Evolutionary conservation across 2,797 vertebrate species (phyloP).

Genomic region (Rallus crepitans): DNA sequence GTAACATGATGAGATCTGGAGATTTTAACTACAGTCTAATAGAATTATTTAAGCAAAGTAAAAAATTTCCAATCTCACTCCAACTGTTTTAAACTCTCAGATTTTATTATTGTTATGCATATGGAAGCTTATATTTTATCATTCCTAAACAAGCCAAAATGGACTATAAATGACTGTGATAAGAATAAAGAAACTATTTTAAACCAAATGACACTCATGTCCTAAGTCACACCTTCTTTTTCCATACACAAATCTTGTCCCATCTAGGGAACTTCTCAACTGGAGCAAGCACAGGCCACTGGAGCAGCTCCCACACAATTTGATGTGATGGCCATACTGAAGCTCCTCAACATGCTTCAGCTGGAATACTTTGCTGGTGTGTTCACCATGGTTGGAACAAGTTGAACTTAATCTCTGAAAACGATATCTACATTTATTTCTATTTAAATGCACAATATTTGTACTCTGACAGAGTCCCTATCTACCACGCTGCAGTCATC

Average conservation of each 20-base stretch:
- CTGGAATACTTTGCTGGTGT: neutral
- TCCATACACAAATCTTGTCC: neutral
- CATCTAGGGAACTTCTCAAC: neutral
- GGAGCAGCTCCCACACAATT: neutral
- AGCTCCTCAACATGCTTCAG: rapidly evolving
- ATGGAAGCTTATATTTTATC: neutral
- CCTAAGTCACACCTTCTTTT: neutral
- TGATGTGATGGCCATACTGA: neutral
- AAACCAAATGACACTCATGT: rapidly evolving
- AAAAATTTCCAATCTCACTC: neutral
- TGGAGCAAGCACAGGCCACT: neutral
- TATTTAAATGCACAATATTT: neutral
- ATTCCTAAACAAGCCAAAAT: neutral
- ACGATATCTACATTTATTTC: neutral
- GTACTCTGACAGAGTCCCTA: neutral
- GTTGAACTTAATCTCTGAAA: neutral
- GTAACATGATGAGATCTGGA: neutral
- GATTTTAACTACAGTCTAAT: neutral
- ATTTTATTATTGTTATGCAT: neutral
- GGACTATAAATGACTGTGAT: neutral
- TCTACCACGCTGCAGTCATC: neutral
- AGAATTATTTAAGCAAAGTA: neutral
- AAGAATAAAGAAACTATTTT: neutral
- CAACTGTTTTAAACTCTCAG: neutral
- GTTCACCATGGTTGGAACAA: neutral